A percentile compares a stretch with the other conserved stretches of the same genome.
These are phyloP conservation scores for Trachelus stipa DNA, from an alignment of 2,888 invertebrate genomes.

Conservation along the genomic window DNA sequence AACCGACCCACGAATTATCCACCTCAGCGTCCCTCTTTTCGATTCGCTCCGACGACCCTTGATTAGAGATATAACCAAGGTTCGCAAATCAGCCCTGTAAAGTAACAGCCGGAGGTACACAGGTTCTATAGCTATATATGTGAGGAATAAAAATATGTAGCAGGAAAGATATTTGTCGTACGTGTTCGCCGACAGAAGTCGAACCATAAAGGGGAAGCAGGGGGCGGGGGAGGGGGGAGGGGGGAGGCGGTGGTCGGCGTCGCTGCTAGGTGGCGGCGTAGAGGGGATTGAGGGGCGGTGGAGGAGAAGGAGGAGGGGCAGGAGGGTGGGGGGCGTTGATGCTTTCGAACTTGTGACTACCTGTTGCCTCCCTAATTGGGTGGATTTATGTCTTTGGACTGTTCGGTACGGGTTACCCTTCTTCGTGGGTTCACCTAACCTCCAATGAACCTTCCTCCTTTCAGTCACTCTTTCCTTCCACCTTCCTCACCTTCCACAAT, in stretches of 20 bases:
- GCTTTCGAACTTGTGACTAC: conserved; percentile 49
- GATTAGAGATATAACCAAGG: not conserved
- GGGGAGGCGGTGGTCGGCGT: not conserved
- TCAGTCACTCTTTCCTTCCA: not conserved
- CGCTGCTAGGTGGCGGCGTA: not conserved
- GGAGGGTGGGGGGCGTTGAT: conserved; percentile 15
- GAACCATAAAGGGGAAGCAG: not conserved
- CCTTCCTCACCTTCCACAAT: not conserved
- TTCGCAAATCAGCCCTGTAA: not conserved
- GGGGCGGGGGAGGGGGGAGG: no score
- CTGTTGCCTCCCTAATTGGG: conserved; percentile 54
- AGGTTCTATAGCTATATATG: not conserved
- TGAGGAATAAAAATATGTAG: not conserved
- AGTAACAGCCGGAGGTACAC: not conserved
- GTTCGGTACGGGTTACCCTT: conserved; percentile 2
- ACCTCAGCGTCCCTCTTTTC: not conserved
- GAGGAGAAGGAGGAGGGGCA: no score
- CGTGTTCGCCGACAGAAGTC: not conserved
- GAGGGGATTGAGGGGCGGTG: not conserved
- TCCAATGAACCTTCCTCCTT: not conserved
- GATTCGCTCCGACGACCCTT: not conserved
- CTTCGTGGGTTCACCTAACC: not conserved
- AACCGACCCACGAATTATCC: not conserved
- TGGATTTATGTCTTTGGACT: conserved; percentile 50
- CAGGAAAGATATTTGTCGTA: not conserved